Base-by-base conservation (phyloP, 2,888 invertebrate genomes). In the Thereva unica region DNA sequence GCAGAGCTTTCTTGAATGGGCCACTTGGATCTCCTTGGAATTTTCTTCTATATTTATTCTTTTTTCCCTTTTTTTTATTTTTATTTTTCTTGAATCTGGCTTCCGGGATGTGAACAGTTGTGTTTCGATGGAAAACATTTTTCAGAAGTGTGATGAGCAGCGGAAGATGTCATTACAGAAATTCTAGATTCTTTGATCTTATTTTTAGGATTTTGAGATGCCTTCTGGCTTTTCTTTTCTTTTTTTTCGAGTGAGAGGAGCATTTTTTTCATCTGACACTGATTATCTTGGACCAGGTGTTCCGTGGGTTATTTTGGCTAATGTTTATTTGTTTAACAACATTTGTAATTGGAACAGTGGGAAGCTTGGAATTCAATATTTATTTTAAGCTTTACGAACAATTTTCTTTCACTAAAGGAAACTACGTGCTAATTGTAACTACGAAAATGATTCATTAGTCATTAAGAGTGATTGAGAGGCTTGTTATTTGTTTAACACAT, bases 71-170 rank as follows among this genome's bases (percentile, higher is more conserved):
- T 8, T 45, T 34, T 65, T 38, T 50, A 23, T 47, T 49, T 37
- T 65, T 40, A 54, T 44, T 65, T 55, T 65, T 45, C 38, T 38
- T 12, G 49, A 55, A 56, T 47, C 55, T 65, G 41, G 55, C 65
- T 65, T 65, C 65, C 65, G 65, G 65, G 56, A 65, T 65, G 56
- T 50, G 55, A 49, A 41, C 49, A 35, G 55, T 55, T 54, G 55
- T 12, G 40, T 12, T 49, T n/a, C 40, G 34, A 38, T 50, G n/a
- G 41, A 41, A 52, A 61, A n/a, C n/a, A 45, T 5, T 45, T 23
- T 50, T 41, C 50, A 12, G 50, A 45, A 10, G 34, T 37, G 10
- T 37, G 57, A 57, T 52, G 47, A 47, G 37, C 12, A 54, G 54
- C 64, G 64, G 64, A 64, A 64, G 64, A 64, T 54, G 54, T 54